Conservation (phyloP, 2,797 vertebrate species). For the Sardinella longiceps region DNA sequence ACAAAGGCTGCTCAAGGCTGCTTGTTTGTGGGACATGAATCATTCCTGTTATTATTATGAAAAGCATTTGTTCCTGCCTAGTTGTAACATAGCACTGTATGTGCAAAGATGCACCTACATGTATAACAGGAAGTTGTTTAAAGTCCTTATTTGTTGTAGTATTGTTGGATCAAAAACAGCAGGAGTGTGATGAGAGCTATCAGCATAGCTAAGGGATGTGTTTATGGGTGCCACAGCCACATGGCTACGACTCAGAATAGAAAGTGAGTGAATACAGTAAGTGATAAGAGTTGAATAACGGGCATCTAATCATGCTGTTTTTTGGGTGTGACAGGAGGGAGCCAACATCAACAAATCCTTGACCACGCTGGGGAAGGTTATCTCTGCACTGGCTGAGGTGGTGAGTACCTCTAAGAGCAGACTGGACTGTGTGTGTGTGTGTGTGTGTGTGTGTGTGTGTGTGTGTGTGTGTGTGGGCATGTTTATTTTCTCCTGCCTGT, state of each 20-base stretch:
- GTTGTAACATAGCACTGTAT: neutral
- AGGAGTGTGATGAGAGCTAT: neutral
- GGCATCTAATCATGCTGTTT: neutral
- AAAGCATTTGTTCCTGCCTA: neutral
- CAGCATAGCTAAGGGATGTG: neutral
- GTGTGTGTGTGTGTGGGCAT: neutral
- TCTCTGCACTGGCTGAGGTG: conserved; percentile 97
- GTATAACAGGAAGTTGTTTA: neutral
- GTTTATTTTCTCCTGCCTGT: conserved; percentile 41
- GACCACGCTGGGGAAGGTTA: conserved; percentile 97
- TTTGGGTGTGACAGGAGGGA: conserved; percentile 81
- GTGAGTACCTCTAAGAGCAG: conserved; percentile 81
- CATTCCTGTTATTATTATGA: neutral
- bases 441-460: neutral
- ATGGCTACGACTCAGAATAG: neutral
- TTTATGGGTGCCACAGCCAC: neutral
- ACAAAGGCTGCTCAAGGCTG: neutral
- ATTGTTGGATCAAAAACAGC: neutral
- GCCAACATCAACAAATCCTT: conserved; percentile 99
- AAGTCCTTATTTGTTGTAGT: neutral
- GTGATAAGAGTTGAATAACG: neutral
- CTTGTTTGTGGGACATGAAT: neutral
- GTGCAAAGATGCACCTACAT: neutral
- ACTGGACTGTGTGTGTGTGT: neutral
- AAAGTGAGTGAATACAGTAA: neutral